These are phyloP conservation scores for Muraenolepis orangiensis DNA, from an alignment of 2,797 vertebrate species.

Conservation along the genomic window DNA sequence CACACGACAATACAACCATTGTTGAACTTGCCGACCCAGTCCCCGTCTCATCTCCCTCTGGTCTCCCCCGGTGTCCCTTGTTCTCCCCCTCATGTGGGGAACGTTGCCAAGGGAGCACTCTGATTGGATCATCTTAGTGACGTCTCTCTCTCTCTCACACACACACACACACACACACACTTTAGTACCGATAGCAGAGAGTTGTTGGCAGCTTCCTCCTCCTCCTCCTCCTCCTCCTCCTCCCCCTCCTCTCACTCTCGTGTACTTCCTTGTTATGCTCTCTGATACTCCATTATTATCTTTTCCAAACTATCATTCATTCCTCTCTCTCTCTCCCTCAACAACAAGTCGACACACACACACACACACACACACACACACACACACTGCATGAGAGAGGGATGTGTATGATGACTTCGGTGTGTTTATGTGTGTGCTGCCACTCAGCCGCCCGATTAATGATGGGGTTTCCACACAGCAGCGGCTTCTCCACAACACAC, in stretches of 20 bases:
- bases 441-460: too few relatives aligned
- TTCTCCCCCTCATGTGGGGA: not conserved
- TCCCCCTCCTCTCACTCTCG: not conserved
- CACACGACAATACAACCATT: slow-evolving; percentile 1
- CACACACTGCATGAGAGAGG: not conserved
- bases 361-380: slow-evolving; percentile 3
- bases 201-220: not conserved
- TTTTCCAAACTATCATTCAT: not conserved
- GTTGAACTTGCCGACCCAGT: not conserved
- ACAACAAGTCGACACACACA: not conserved
- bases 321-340: not conserved
- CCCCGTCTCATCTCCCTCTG: not conserved
- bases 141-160: not conserved
- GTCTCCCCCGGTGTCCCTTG: not conserved
- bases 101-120: not conserved
- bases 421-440: too few relatives aligned
- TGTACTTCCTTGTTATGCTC: not conserved
- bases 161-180: not conserved
- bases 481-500: too few relatives aligned
- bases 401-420: not conserved
- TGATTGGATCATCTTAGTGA: not conserved
- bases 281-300: not conserved
- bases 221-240: not conserved
- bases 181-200: too few relatives aligned
- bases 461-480: too few relatives aligned